Evolutionary conservation across 2,113 vertebrate species (phyloP).

Genomic region (Cyprinodon variegatus): DNA sequence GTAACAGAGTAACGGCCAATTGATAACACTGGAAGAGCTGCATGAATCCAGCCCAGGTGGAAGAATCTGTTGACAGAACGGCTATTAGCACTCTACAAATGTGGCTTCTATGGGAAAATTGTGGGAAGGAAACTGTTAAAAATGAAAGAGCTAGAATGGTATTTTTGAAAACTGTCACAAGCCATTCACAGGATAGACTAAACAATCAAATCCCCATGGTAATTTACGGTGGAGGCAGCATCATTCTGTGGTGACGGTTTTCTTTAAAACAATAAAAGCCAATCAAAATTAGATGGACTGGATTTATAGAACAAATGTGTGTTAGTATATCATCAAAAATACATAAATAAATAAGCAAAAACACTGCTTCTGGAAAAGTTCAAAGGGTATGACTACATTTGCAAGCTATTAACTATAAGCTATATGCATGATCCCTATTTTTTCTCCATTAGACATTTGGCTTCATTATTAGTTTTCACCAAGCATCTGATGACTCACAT

Average conservation of each 20-base stretch:
- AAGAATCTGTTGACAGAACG: neutral
- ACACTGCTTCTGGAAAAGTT: neutral
- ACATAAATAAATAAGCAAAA: neutral
- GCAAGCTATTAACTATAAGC: neutral
- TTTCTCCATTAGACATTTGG: neutral
- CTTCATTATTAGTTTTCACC: constrained; percentile 9
- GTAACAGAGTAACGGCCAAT: neutral
- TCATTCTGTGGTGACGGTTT: neutral
- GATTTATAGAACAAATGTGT: neutral
- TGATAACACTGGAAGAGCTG: neutral
- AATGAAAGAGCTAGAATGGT: neutral
- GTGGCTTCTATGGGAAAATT: neutral
- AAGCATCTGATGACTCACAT: constrained; percentile 3
- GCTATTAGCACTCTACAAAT: neutral
- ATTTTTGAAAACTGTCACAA: neutral
- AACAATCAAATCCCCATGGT: neutral
- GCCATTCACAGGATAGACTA: neutral
- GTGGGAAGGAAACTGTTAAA: too few relatives aligned
- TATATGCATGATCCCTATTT: neutral
- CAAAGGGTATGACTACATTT: neutral
- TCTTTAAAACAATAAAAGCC: neutral
- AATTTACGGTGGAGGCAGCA: neutral
- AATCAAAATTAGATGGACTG: neutral
- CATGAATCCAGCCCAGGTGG: neutral
- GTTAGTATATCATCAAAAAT: neutral